Base-by-base conservation (phyloP, 2,888 invertebrate genomes). In the Criorhina ranunculi region DNA sequence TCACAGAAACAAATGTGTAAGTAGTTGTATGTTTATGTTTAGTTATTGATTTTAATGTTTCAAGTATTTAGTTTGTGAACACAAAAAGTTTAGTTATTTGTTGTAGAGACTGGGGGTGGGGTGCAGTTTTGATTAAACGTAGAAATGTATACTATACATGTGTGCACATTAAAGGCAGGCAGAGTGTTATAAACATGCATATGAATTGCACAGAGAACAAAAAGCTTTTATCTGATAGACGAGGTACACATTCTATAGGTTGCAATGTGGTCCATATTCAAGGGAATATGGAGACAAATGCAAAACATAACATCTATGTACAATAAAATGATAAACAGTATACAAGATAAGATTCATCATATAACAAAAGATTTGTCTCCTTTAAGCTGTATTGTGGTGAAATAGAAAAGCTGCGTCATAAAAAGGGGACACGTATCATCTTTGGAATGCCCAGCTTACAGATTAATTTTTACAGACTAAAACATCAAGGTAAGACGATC, bases 91-190 rank as follows among this genome's bases (percentile, higher is more conserved):
- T 29, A 33, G 49, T 42, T 66, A n/a, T 46, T 12, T 62, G 40
- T 73, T 8, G 37, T 57, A n/a, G 62, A 64, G n/a, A n/a, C n/a
- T n/a, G n/a, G n/a, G n/a, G n/a, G n/a, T n/a, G n/a, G 44, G 37
- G 64, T 66, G 64, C 64, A 46, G 31, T 33, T 69, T 37, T n/a
- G 37, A 2, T 9, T n/a, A 31, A 17, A 42, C n/a, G 19, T 49
- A 12, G 9, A 40, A 29, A 29, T 31, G 35, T 42, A 1, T 42
- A 9, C 5, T 31, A 42, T 40, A 15, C 12, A 44, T 35, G 2
- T 55, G 75, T 75, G 75, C 75, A 57, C 19, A 64, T 70, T 49
- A 24, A 72, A 24, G 69, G 62, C 76, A 76, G 70, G 81, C 70
- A 64, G 40, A 60, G 60, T 73, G 60, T 62, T 73, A 3, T 31